Conservation (phyloP, 1,140 invertebrate genomes). For the Galendromus occidentalis region DNA sequence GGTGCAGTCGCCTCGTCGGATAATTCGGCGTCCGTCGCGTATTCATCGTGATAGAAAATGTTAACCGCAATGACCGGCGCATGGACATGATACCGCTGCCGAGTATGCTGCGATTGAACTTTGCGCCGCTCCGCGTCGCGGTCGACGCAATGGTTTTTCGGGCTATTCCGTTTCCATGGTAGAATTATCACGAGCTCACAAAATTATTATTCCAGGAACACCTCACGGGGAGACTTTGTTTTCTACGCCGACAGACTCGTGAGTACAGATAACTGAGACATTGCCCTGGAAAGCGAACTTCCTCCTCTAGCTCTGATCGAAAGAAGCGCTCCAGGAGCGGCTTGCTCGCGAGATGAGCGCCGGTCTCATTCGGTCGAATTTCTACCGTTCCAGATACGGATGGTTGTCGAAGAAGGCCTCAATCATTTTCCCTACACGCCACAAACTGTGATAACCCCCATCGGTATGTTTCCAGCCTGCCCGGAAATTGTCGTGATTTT, state of each 20-base stretch:
- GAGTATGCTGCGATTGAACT: slow-evolving; percentile 7
- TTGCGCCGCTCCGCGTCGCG: not conserved
- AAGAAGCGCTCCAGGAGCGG: too few species aligned
- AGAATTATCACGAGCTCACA: slow-evolving; percentile 3
- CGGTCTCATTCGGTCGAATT: not conserved
- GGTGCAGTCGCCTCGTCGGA: not conserved
- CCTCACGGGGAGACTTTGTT: slow-evolving; percentile 83
- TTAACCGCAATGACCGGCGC: not conserved
- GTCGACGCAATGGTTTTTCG: too few species aligned
- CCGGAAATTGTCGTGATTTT: not conserved
- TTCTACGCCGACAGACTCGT: slow-evolving; percentile 86
- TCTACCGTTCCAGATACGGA: slow-evolving; percentile 45
- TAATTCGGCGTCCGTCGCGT: not conserved
- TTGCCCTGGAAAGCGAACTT: too few species aligned
- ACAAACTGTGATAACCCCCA: slow-evolving; percentile 74
- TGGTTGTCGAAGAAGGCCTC: slow-evolving; percentile 93
- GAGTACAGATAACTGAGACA: slow-evolving; percentile 28
- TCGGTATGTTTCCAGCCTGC: slow-evolving; percentile 33
- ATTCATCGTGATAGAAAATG: slow-evolving; percentile 5
- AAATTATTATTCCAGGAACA: slow-evolving; percentile 46
- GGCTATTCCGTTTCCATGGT: too few species aligned
- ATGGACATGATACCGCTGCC: not conserved
- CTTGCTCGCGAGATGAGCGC: not conserved
- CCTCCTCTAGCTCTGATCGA: too few species aligned
- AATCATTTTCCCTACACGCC: slow-evolving; percentile 86